Conservation (phyloP, 37 sponge, comb jelly and placozoan genomes). For the Tethya wilhelma region DNA sequence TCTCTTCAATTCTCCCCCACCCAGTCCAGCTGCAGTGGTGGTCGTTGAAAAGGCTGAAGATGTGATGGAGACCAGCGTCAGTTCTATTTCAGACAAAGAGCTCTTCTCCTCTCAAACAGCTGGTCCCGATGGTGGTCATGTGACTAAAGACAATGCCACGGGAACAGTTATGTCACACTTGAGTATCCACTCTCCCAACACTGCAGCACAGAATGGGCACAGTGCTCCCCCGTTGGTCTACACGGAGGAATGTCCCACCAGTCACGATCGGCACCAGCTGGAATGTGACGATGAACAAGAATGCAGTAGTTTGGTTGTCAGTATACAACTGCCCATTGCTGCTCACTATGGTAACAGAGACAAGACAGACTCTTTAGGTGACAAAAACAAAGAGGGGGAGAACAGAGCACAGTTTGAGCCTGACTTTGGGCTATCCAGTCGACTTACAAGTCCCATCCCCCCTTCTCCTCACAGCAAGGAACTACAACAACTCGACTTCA, state of each 20-base stretch:
- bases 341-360: neutral
- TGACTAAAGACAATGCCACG: neutral
- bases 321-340: neutral
- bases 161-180: neutral
- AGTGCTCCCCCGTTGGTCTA: too few relatives aligned
- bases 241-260: too few relatives aligned
- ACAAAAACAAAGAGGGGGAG: neutral
- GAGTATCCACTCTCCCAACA: too few relatives aligned
- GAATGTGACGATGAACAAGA: too few relatives aligned
- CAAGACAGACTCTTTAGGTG: neutral
- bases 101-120: neutral
- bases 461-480: slow-evolving; percentile 3
- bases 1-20: slow-evolving; percentile 21
- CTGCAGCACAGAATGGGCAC: too few relatives aligned
- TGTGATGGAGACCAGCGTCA: neutral
- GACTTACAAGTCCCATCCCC: neutral
- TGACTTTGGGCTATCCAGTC: neutral
- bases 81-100: neutral
- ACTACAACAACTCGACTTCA: neutral
- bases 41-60: neutral
- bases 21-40: neutral
- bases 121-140: neutral
- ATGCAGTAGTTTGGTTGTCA: too few relatives aligned
- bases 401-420: neutral
- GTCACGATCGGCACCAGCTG: too few relatives aligned